Conservation (phyloP, 1,140 invertebrate genomes). For the Sipha flava region DNA sequence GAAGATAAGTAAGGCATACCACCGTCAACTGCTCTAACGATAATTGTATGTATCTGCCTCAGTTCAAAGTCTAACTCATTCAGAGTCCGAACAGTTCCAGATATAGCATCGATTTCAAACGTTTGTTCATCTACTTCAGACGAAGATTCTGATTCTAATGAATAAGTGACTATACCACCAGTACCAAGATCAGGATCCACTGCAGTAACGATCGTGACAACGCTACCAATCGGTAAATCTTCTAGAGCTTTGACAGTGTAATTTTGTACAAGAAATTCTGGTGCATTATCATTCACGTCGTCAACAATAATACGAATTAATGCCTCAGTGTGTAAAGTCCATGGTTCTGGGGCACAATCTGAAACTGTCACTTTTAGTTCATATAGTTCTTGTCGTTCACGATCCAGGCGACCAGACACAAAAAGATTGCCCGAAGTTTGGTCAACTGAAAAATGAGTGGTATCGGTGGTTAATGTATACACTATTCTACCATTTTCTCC, state of each 20-base stretch:
- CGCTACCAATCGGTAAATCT: constrained; percentile 78
- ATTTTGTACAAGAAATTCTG: constrained; percentile 62
- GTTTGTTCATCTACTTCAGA: constrained; percentile 39
- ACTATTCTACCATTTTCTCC: constrained; percentile 70
- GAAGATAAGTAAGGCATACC: constrained; percentile 64
- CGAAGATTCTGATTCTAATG: constrained; percentile 47
- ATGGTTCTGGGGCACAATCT: constrained; percentile 56
- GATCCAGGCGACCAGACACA: constrained; percentile 66
- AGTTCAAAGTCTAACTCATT: constrained; percentile 76
- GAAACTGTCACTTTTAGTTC: constrained; percentile 73
- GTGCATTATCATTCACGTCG: constrained; percentile 87
- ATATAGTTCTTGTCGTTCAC: constrained; percentile 74
- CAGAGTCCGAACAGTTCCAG: constrained; percentile 71
- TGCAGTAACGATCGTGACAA: constrained; percentile 75
- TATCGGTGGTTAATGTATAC: constrained; percentile 71
- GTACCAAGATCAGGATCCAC: constrained; percentile 76
- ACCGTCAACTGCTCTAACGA: constrained; percentile 69
- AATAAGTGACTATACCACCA: constrained; percentile 67
- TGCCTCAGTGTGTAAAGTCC: constrained; percentile 61
- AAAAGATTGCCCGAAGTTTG: constrained; percentile 63
- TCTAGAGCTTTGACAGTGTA: constrained; percentile 80
- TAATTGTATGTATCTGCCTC: constrained; percentile 77
- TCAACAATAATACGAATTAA: constrained; percentile 69
- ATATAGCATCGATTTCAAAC: constrained; percentile 70
- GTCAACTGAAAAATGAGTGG: constrained; percentile 67